Conservation (phyloP, 2,113 vertebrate genomes). For the Melanostigma gelatinosum region DNA sequence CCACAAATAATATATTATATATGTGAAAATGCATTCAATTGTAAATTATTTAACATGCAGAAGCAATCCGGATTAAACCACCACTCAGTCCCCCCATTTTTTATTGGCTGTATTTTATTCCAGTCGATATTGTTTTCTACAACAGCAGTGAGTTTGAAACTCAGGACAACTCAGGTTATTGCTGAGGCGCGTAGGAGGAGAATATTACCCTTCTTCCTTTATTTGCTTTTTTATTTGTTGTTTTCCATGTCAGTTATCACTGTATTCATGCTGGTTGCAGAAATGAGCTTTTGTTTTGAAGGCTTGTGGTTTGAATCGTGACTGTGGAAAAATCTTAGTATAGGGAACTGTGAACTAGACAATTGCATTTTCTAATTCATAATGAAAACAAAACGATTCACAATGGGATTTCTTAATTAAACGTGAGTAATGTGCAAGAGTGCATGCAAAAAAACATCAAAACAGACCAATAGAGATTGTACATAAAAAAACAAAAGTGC, state of each 20-base stretch:
- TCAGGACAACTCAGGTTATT: neutral
- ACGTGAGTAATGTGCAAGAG: neutral
- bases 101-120: neutral
- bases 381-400: neutral
- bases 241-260: neutral
- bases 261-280: neutral
- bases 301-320: neutral
- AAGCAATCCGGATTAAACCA: neutral
- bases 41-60: neutral
- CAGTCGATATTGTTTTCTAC: neutral
- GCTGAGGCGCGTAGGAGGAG: neutral
- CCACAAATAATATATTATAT: slow-evolving; percentile 14
- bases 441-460: neutral
- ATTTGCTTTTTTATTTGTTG: neutral
- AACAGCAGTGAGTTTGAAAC: neutral
- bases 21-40: slow-evolving; percentile 1
- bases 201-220: neutral
- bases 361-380: neutral
- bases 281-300: neutral
- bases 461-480: neutral
- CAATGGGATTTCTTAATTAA: neutral
- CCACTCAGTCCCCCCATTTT: neutral
- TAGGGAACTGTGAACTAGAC: neutral
- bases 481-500: neutral
- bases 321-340: neutral